Conservation (phyloP, 2,113 vertebrate genomes). For the Trogon melanurus region DNA sequence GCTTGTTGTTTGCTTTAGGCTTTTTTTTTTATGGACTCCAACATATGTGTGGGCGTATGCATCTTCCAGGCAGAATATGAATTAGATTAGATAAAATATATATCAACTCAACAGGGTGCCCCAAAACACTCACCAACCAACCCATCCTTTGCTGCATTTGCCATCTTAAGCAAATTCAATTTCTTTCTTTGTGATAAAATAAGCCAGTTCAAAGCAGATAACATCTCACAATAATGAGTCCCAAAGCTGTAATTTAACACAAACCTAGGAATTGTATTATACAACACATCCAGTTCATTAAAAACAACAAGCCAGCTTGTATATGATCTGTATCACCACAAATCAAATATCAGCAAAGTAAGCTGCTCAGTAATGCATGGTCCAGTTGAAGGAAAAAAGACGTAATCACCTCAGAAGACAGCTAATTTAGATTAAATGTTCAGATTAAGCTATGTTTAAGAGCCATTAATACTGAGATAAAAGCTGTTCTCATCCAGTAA, state of each 20-base stretch:
- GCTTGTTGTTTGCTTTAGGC: background rate
- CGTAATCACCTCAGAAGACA: slow-evolving; percentile 30
- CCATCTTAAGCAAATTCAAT: slow-evolving; percentile 62
- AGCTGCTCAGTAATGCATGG: slow-evolving; percentile 46
- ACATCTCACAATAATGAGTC: slow-evolving; percentile 61
- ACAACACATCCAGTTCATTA: slow-evolving; percentile 72
- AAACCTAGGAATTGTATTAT: slow-evolving; percentile 71
- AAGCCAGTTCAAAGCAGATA: slow-evolving; percentile 61
- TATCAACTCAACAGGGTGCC: slow-evolving; percentile 23
- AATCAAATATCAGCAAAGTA: slow-evolving; percentile 70
- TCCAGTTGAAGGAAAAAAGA: slow-evolving; percentile 12
- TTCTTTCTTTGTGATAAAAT: slow-evolving; percentile 60
- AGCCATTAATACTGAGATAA: slow-evolving; percentile 33
- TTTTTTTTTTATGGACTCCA: background rate
- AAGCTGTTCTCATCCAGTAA: background rate
- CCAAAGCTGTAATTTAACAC: slow-evolving; percentile 69
- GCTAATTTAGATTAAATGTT: slow-evolving; percentile 46
- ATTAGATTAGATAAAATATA: slow-evolving; percentile 44
- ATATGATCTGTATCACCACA: slow-evolving; percentile 61
- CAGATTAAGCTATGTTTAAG: slow-evolving; percentile 20
- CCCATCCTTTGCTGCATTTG: slow-evolving; percentile 42
- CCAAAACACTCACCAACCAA: slow-evolving; percentile 44
- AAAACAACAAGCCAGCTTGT: slow-evolving; percentile 66
- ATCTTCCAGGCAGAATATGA: slow-evolving; percentile 16
- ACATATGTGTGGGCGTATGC: background rate